Conservation (phyloP, 2,797 vertebrate species). For the Masticophis lateralis region DNA sequence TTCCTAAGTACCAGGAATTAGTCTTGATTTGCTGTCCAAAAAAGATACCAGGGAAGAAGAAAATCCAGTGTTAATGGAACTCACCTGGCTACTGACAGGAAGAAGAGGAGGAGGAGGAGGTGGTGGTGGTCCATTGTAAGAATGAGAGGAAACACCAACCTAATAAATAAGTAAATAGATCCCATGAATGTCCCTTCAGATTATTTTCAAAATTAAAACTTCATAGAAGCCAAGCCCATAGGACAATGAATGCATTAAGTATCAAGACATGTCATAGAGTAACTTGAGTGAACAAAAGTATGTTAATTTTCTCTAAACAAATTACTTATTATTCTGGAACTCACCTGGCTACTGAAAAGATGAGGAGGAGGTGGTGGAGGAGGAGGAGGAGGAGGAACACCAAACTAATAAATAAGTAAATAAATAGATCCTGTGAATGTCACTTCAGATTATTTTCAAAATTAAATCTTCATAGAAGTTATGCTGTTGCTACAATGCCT, state of each 20-base stretch:
- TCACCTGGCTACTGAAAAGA: neutral
- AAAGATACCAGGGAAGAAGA: too few relatives aligned
- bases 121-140: too few relatives aligned
- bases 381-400: too few relatives aligned
- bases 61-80: too few relatives aligned
- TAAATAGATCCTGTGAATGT: neutral
- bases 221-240: neutral
- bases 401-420: neutral
- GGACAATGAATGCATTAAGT: too few relatives aligned
- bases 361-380: too few relatives aligned
- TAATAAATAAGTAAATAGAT: neutral
- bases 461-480: neutral
- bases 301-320: neutral
- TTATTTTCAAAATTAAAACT: neutral
- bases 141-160: neutral
- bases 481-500: neutral
- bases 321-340: neutral
- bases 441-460: neutral
- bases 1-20: neutral
- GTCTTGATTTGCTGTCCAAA: too few relatives aligned
- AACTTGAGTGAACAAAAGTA: too few relatives aligned
- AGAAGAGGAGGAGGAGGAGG: too few relatives aligned
- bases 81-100: too few relatives aligned
- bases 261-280: neutral
- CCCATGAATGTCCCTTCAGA: neutral